These are phyloP conservation scores for Scolanthus callimorphus DNA, from an alignment of 92 coral and sea anemone species.

Conservation along the genomic window DNA sequence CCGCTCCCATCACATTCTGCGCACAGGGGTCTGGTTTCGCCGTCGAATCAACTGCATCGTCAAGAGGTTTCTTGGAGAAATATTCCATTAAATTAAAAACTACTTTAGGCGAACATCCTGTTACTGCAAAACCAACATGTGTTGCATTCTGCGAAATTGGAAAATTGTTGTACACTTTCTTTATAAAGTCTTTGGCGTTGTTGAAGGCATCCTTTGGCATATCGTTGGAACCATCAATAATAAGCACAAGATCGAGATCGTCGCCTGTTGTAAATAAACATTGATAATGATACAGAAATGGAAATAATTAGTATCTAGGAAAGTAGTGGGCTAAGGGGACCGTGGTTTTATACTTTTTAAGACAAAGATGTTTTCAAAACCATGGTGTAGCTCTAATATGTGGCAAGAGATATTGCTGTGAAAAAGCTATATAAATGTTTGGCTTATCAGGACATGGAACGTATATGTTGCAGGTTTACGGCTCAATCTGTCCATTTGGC, in stretches of 20 bases:
- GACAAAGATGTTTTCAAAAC: too few species aligned
- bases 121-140: constrained; percentile 73
- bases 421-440: too few species aligned
- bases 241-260: constrained; percentile 76
- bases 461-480: too few species aligned
- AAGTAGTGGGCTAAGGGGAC: too few species aligned
- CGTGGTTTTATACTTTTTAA: too few species aligned
- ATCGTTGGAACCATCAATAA: constrained; percentile 65
- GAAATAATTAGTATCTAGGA: too few species aligned
- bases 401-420: too few species aligned
- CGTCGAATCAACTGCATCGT: constrained; percentile 28
- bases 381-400: too few species aligned
- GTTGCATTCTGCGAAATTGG: constrained; percentile 71
- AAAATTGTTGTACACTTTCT: constrained; percentile 66
- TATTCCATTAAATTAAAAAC: constrained; percentile 55
- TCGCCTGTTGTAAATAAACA: constrained; percentile 27
- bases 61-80: constrained; percentile 22
- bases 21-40: constrained; percentile 20
- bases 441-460: too few species aligned
- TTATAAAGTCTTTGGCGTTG: constrained; percentile 44
- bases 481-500: too few species aligned
- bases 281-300: too few species aligned
- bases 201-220: constrained; percentile 50
- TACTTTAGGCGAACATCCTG: constrained; percentile 26
- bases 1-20: constrained; percentile 51